Evolutionary conservation across 2,797 vertebrate species (phyloP), one percentile per base, ranked within the genome.

Genomic region (Hirundo rustica): DNA sequence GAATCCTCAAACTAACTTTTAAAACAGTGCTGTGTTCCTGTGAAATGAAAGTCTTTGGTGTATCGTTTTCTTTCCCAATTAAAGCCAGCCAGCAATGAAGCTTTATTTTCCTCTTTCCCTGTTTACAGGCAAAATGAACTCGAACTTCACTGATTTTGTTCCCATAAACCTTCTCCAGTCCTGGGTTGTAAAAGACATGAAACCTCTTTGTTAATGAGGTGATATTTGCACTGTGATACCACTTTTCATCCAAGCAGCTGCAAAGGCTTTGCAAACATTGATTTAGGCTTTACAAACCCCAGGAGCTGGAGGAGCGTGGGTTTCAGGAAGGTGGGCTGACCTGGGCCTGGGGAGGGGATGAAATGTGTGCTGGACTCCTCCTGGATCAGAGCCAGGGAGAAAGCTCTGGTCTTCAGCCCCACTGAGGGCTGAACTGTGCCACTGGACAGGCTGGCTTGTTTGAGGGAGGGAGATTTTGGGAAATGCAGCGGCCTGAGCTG

Each of bases 121-220:
- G 3, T 64, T 88, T 74, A 1, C 51, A 86, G 30, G 60, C 57
- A 42, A 72, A 89, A 79, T 64, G 38, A 72, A 58, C 19, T 72
- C 48, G 1, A 87, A 64, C 47, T 85, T 30, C 1, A 68, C 72
- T 40, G 75, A 25, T 80, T 80, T 57, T 8, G 0, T 87, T 95
- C 54, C 60, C 42, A 21, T 64, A 67, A 88, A 65, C 23, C 10
- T 40, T 90, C 60, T 47, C 25, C 53, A 42, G n/a, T 44, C 42
- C 60, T 91, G 51, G 48, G 2, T 72, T 64, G 3, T 34, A 32
- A 75, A 70, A 90, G 74, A 71, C 75, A 44, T 75, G 93, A 64
- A 91, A 89, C 55, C 78, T 95, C 93, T 88, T 74, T 92, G 83
- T 94, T 94, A 95, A 82, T 67, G 88, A 90, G 54, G 47, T 80